Evolutionary conservation across 2,113 vertebrate species (phyloP).

Genomic region (Ondatra zibethicus): DNA sequence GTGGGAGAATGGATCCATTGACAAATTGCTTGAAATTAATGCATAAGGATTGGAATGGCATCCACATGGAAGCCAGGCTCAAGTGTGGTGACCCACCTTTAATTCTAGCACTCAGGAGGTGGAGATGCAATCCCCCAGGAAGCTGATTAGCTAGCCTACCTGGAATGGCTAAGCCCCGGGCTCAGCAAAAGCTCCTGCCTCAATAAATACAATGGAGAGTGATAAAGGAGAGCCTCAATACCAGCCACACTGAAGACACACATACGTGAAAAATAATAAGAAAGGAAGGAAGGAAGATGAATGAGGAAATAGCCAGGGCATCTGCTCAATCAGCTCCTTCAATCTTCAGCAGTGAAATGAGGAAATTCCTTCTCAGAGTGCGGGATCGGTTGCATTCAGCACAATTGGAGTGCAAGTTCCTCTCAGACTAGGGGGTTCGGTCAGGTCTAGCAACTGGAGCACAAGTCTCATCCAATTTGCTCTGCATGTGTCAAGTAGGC

Average conservation of each 20-base stretch:
- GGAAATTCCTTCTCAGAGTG: too few species aligned
- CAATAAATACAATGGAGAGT: neutral
- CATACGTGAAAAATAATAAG: neutral
- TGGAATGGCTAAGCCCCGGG: neutral
- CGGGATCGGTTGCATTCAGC: neutral
- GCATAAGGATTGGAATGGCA: neutral
- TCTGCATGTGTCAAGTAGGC: neutral
- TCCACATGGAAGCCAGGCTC: neutral
- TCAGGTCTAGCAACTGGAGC: neutral
- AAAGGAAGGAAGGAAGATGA: neutral
- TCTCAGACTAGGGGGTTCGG: neutral
- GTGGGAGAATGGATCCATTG: neutral
- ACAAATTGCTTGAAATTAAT: neutral
- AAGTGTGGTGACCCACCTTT: neutral
- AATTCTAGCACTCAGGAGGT: neutral
- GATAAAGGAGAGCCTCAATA: too few species aligned
- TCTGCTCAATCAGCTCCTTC: neutral
- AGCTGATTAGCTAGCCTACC: neutral
- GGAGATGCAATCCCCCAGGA: neutral
- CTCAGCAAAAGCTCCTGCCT: neutral
- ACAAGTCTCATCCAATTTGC: neutral
- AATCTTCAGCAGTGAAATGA: neutral
- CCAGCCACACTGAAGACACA: neutral
- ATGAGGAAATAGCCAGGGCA: neutral
- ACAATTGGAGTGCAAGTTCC: neutral